phyloP scores from a whole-genome alignment of 1,140 invertebrate genomes.

The Leptinotarsa undecemlineata region DNA sequence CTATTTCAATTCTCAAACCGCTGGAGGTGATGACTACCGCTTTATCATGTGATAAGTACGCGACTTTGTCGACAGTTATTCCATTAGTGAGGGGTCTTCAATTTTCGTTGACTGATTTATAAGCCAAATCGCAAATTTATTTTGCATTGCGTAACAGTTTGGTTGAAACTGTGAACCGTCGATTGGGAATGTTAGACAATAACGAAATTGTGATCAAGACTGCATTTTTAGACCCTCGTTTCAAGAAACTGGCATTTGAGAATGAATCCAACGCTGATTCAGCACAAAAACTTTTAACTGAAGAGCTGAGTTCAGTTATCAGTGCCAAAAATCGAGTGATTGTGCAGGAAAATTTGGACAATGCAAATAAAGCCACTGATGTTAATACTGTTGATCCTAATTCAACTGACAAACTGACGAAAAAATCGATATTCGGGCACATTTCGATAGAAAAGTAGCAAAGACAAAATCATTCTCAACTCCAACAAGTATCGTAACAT shows the following conservation, averaged over 20 bases:
- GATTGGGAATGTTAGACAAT: neutral
- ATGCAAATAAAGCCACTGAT: neutral
- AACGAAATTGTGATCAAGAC: neutral
- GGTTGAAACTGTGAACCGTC: neutral
- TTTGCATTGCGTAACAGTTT: neutral
- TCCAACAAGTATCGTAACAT: too few relatives aligned
- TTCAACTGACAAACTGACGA: too few relatives aligned
- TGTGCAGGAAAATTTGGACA: slow-evolving; percentile 9
- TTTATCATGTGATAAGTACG: neutral
- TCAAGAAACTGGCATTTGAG: slow-evolving; percentile 19
- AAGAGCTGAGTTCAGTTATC: slow-evolving; percentile 19
- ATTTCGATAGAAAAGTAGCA: too few relatives aligned
- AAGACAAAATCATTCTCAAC: too few relatives aligned
- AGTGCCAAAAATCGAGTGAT: slow-evolving; percentile 8
- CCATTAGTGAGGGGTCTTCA: slow-evolving; percentile 46
- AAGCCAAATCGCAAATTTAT: neutral
- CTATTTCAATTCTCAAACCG: slow-evolving; percentile 5
- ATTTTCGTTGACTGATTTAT: slow-evolving; percentile 30
- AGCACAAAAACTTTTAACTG: slow-evolving; percentile 17
- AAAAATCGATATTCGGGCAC: too few relatives aligned
- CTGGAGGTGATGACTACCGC: neutral
- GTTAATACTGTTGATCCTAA: neutral
- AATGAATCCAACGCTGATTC: neutral
- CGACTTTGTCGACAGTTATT: slow-evolving; percentile 11
- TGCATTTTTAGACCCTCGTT: slow-evolving; percentile 18